These are phyloP conservation scores for Macrochelys suwanniensis DNA, from an alignment of 2,797 vertebrate genomes.

Conservation along the genomic window DNA sequence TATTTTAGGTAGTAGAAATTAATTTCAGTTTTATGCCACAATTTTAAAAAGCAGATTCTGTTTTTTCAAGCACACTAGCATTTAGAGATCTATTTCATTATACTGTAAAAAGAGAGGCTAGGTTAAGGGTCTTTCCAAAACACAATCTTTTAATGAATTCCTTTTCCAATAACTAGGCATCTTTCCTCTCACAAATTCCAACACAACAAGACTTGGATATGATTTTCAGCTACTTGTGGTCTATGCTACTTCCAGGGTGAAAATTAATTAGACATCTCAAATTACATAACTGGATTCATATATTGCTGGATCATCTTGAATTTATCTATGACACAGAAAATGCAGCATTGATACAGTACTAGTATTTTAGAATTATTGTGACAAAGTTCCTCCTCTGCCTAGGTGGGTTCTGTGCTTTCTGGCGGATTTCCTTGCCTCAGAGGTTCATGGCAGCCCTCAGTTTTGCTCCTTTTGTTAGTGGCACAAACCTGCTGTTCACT, in stretches of 20 bases:
- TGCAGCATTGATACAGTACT: not conserved
- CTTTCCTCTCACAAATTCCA: not conserved
- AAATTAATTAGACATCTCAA: not conserved
- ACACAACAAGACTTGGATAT: not conserved
- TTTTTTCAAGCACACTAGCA: not conserved
- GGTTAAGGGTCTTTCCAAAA: not conserved
- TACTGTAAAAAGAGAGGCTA: accelerated
- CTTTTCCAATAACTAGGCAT: not conserved
- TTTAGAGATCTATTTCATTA: not conserved
- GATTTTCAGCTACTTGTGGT: too few species aligned
- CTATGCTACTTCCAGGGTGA: too few species aligned
- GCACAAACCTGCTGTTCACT: too few species aligned
- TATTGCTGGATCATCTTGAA: not conserved
- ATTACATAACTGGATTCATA: not conserved
- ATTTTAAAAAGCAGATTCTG: too few species aligned
- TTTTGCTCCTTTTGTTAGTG: too few species aligned
- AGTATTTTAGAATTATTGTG: not conserved
- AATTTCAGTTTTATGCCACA: not conserved
- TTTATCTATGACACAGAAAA: not conserved
- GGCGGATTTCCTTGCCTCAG: too few species aligned
- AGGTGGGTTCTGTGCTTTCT: too few species aligned
- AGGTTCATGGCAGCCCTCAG: too few species aligned
- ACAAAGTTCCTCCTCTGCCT: too few species aligned
- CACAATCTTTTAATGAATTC: not conserved
- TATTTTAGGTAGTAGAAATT: not conserved